Percentiles rank a stretch among this genome's conserved stretches.
Evolutionary conservation across 2,797 vertebrate species (phyloP).

Genomic region (Syndactyla subalaris): DNA sequence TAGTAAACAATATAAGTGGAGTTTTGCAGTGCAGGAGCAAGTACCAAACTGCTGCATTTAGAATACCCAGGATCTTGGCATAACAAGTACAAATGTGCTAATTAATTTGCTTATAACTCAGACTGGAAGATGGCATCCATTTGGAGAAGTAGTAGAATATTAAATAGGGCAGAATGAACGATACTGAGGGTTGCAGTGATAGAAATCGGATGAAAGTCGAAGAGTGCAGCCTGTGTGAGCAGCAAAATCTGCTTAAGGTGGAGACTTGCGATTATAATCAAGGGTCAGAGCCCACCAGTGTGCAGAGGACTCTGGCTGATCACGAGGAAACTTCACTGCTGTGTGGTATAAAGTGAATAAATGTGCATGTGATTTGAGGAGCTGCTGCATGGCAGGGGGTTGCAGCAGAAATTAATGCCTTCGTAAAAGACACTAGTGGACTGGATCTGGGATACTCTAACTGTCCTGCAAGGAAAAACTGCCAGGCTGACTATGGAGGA

Average conservation of each 20-base stretch:
- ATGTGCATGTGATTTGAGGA: not conserved
- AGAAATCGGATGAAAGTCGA: not conserved
- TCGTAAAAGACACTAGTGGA: not conserved
- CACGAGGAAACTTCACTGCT: not conserved
- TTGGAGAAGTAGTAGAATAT: conserved; percentile 2
- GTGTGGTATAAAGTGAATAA: not conserved
- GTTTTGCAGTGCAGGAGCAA: not conserved
- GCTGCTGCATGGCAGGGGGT: not conserved
- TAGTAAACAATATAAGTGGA: not conserved
- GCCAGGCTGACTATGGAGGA: not conserved
- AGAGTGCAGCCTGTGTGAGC: not conserved
- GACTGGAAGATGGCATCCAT: conserved; percentile 16
- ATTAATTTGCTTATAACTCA: conserved; percentile 45
- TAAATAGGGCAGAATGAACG: not conserved
- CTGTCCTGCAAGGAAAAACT: not conserved
- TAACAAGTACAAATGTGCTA: conserved; percentile 37
- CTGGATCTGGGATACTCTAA: not conserved
- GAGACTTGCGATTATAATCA: conserved; percentile 7
- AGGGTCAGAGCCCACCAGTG: not conserved
- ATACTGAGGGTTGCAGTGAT: not conserved
- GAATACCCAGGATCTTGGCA: not conserved
- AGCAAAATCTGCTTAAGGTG: not conserved
- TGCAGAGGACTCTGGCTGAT: not conserved
- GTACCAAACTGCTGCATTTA: not conserved
- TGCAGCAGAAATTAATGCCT: not conserved